These are phyloP conservation scores for Hemithea aestivaria DNA, from an alignment of 2,888 invertebrate genomes.

Conservation along the genomic window DNA sequence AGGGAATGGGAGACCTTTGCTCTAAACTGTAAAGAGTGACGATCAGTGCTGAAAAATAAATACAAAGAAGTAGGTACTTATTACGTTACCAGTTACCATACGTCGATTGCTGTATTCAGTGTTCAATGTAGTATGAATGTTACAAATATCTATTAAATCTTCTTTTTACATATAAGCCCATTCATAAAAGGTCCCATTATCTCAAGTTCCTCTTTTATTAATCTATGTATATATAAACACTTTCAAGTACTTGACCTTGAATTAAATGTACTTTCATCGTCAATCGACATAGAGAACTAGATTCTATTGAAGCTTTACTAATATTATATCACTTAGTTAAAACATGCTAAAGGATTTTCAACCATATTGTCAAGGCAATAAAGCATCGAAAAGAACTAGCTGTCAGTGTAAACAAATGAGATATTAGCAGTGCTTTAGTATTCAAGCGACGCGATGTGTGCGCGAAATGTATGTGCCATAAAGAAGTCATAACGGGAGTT, in stretches of 20 bases:
- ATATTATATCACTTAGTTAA: neutral
- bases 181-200: neutral
- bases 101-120: no score
- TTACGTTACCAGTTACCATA: no score
- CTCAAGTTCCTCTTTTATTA: neutral
- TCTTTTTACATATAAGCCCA: no score
- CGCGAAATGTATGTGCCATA: constrained; percentile 20
- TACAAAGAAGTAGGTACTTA: no score
- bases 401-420: constrained; percentile 6
- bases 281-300: constrained; percentile 10
- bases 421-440: constrained; percentile 17
- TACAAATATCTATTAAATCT: no score
- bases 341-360: constrained; percentile 1
- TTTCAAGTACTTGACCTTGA: constrained; percentile 19
- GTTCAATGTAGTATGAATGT: no score
- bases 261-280: constrained; percentile 18
- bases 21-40: no score
- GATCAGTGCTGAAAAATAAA: no score
- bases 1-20: no score
- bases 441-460: constrained; percentile 11
- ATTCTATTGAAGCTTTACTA: constrained; percentile 1
- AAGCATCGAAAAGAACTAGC: constrained; percentile 2
- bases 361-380: constrained; percentile 1
- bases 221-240: constrained; percentile 10
- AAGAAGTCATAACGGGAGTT: no score